Evolutionary conservation across 2,113 vertebrate genomes (phyloP).

Genomic region (Vidua macroura): DNA sequence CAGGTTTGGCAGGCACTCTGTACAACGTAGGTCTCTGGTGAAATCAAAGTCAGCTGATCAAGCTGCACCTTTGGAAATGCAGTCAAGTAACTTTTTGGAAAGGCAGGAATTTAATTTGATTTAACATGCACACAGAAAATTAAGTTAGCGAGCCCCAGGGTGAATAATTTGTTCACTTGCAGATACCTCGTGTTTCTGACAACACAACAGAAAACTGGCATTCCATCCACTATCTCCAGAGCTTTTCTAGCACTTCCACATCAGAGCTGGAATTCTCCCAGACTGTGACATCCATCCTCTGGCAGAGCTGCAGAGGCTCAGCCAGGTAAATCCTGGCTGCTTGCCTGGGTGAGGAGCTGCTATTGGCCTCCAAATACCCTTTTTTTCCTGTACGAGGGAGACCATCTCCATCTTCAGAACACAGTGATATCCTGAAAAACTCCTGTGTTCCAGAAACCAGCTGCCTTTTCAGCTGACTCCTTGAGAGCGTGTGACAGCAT

Average conservation of each 20-base stretch:
- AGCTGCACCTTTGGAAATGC: background rate
- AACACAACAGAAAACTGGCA: background rate
- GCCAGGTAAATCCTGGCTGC: background rate
- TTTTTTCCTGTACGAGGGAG: background rate
- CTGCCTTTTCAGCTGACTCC: background rate
- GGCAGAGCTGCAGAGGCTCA: background rate
- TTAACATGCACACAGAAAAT: background rate
- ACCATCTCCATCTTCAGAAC: background rate
- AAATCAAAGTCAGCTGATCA: constrained; percentile 1
- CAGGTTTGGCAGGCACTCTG: background rate
- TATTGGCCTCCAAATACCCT: background rate
- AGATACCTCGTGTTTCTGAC: background rate
- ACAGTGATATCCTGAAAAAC: background rate
- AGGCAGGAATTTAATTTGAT: background rate
- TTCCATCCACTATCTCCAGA: background rate
- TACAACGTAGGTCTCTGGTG: background rate
- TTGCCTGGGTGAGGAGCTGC: background rate
- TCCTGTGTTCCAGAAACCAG: background rate
- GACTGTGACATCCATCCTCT: background rate
- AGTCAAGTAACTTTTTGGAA: background rate
- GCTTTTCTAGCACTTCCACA: background rate
- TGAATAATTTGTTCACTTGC: background rate
- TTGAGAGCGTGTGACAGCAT: background rate
- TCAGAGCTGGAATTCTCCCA: background rate
- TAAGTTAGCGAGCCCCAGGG: background rate